Percentiles rank a stretch among this genome's conserved stretches.
Conservation (phyloP, 2,113 vertebrate genomes). For the Craseonycteris thonglongyai region DNA sequence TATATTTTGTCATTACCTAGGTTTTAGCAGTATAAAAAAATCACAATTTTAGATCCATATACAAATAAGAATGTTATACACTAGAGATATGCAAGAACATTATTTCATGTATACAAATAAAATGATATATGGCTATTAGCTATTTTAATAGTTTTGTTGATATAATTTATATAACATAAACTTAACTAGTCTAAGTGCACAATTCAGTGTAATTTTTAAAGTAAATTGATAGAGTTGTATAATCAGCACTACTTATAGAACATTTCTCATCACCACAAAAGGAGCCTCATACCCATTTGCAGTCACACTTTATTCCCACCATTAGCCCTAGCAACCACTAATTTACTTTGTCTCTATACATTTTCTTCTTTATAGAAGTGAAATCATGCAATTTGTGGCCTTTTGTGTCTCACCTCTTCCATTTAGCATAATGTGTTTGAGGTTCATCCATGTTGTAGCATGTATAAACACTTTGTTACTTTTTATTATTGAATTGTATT, state of each 20-base stretch:
- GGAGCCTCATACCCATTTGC: background rate
- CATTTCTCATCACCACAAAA: background rate
- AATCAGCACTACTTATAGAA: background rate
- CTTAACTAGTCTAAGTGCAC: background rate
- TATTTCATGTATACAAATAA: background rate
- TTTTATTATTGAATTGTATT: background rate
- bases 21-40: background rate
- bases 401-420: background rate
- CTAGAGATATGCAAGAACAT: background rate
- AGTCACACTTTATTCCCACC: background rate
- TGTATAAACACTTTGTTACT: background rate
- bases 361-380: background rate
- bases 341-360: background rate
- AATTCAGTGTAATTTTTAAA: background rate
- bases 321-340: background rate
- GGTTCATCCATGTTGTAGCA: background rate
- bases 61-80: background rate
- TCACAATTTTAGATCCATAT: background rate
- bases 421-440: background rate
- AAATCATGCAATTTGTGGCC: background rate
- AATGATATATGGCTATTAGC: background rate
- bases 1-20: background rate
- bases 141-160: background rate
- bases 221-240: background rate
- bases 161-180: background rate